Evolutionary conservation across 2,797 vertebrate species (phyloP).

Genomic region (Scolopax rusticola): DNA sequence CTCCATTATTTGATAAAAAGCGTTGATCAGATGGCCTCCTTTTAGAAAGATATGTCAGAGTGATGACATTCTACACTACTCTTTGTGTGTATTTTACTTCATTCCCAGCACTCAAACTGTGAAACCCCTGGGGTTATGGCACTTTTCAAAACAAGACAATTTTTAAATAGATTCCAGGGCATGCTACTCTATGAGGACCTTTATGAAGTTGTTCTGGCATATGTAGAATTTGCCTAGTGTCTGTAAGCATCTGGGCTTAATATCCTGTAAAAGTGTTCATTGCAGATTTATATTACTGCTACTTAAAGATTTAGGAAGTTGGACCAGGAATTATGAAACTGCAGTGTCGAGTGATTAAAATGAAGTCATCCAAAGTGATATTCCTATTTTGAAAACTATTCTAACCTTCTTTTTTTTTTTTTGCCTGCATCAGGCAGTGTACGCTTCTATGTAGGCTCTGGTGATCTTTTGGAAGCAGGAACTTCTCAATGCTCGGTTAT

Average conservation of each 20-base stretch:
- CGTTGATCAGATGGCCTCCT: fast-evolving
- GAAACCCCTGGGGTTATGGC: neutral
- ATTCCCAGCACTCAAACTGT: neutral
- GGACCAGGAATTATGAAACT: neutral
- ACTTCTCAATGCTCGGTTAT: neutral
- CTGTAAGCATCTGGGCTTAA: neutral
- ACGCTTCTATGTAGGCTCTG: neutral
- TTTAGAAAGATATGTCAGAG: neutral
- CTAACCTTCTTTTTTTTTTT: neutral
- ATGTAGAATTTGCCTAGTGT: neutral
- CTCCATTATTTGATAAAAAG: neutral
- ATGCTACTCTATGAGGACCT: neutral
- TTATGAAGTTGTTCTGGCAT: neutral
- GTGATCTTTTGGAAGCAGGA: neutral
- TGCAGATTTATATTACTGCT: neutral
- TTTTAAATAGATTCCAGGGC: neutral
- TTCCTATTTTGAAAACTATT: neutral
- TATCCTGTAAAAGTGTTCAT: neutral
- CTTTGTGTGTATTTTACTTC: neutral
- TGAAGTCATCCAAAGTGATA: neutral
- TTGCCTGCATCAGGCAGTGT: neutral
- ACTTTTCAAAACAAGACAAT: neutral
- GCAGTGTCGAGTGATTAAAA: neutral
- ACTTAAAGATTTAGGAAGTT: neutral
- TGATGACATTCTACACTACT: neutral